Evolutionary conservation across 2,113 vertebrate genomes (phyloP), one percentile per base, ranked within the genome.

Genomic region (Theristicus caerulescens): DNA sequence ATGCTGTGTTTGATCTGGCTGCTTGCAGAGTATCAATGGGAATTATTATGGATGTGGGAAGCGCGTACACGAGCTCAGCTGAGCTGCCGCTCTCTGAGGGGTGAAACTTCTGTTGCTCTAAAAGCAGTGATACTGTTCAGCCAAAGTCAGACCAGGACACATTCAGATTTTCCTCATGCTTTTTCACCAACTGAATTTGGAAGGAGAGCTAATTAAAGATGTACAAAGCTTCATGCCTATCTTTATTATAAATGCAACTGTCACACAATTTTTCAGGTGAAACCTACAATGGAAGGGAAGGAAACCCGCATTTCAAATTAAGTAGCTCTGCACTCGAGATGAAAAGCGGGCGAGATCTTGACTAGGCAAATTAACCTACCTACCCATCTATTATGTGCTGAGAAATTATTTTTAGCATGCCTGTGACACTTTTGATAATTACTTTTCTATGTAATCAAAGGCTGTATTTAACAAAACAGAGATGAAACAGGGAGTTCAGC

Each of bases 361-460:
- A 76, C 80, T 81, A 83, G 57, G 86, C 26, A 83, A 84, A 93
- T 94, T 86, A 96, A 83, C 86, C 59, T 86, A 82, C 38, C 80
- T 82, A 70, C 55, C 36, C n/a, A 66, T n/a, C 67, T 65, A 71
- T 46, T 78, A 42, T 88, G 69, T 58, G 65, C 72, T 59, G 55
- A 81, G 51, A 86, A 88, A 64, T 74, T 90, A 88, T 96, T 94
- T 96, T 93, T 90, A 94, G 82, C 44, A 13, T 64, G 49, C 64
- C 38, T 71, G 26, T 86, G 90, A 67, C 80, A 72, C 52, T 3
- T 90, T 27, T 83, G 59, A 80, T 96, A 93, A 96, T 94, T 86
- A 88, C 47, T 92, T 80, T 80, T 90, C 55, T 29, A 21, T 55
- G 51, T 86, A 90, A 82, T 90, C 82, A 81, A 94, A 96, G 74